Evolutionary conservation across 2,113 vertebrate species (phyloP).

Genomic region (Tupaia tana): DNA sequence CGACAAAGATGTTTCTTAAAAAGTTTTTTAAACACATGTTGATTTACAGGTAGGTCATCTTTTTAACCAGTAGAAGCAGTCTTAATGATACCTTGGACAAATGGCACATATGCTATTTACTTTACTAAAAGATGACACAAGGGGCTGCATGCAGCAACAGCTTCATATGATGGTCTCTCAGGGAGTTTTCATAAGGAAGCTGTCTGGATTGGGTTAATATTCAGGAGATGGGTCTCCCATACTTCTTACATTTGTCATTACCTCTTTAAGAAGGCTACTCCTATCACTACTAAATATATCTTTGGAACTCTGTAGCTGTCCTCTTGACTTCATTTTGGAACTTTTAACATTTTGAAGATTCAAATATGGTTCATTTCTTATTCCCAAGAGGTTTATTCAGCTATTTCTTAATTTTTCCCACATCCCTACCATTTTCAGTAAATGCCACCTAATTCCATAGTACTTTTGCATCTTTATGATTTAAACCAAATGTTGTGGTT

Average conservation of each 20-base stretch:
- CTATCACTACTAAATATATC: neutral
- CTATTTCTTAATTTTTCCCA: neutral
- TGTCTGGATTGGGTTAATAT: neutral
- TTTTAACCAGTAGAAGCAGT: neutral
- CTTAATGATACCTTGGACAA: neutral
- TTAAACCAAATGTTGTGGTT: neutral
- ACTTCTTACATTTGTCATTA: neutral
- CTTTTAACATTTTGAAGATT: neutral
- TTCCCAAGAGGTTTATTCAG: neutral
- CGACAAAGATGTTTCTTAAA: neutral
- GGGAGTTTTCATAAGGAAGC: neutral
- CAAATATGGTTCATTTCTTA: neutral
- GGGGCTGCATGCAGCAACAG: neutral
- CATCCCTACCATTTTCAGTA: neutral
- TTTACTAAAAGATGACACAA: neutral
- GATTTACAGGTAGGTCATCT: neutral
- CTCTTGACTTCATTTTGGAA: neutral
- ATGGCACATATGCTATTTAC: neutral
- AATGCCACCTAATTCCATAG: neutral
- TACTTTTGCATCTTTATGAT: neutral
- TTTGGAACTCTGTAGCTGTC: neutral
- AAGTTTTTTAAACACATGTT: neutral
- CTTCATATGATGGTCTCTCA: neutral
- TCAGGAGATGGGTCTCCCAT: neutral
- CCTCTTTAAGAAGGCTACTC: slow-evolving; percentile 8